Base-by-base conservation (phyloP, 2,113 vertebrate genomes). In the Myotis brandtii region DNA sequence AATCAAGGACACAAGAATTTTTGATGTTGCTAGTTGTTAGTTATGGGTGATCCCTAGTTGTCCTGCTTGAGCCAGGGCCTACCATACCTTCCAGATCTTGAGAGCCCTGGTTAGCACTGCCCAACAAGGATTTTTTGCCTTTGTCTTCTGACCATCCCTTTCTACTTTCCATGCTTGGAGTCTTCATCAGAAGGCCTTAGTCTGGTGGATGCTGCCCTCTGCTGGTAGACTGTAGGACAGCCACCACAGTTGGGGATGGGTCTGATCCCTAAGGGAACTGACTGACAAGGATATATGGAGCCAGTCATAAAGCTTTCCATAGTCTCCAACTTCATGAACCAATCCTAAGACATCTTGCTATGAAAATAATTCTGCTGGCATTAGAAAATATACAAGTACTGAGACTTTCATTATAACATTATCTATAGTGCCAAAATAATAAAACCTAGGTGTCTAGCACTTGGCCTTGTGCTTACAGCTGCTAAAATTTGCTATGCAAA, bases 171-270 rank as follows among this genome's bases (percentile, higher is more conserved):
- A 25, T 6, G 34, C 21, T 83, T 48, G 30, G 10, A 46, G 18
- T 50, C 48, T 69, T 62, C 46, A 43, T 85, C n/a, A n/a, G 70
- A 40, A 93, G 40, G 50, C 72, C 34, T 52, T 96, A 76, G 11
- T 96, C 27, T 97, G 69, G 93, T n/a, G 64, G 69, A 94, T 97
- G 97, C 96, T 98, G 97, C 98, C 98, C 97, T 94, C 98, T 98
- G 54, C 97, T 91, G 98, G 75, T 94, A 13, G 5, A 17, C 52
- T 80, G 0, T n/a, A 34, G n/a, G 13, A 54, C 62, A 84, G 17
- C 37, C 48, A 43, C 40, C 66, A 52, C 9, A 18, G 34, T 89
- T 96, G 79, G 56, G 50, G 27, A 37, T 89, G 23, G 46, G 23
- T 91, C 40, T 73, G 64, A 64, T 76, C 14, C 21, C 52, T 56